Evolutionary conservation across 2,113 vertebrate genomes (phyloP).

Genomic region (Rhodinocichla rosea): DNA sequence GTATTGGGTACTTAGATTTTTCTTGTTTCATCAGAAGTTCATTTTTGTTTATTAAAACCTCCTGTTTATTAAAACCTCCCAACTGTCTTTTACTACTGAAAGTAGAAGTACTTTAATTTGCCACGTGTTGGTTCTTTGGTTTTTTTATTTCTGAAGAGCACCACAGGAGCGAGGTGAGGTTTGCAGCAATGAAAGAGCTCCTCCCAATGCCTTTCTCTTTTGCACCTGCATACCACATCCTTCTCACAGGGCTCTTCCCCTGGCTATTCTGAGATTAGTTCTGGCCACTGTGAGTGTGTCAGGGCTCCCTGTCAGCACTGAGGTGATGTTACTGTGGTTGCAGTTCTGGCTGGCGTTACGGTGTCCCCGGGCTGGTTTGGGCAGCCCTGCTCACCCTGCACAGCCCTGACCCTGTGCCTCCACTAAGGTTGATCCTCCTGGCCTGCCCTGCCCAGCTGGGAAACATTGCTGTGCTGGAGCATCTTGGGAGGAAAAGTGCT

Average conservation of each 20-base stretch:
- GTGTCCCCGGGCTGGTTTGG: not conserved
- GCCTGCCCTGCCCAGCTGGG: not conserved
- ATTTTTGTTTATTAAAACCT: not conserved
- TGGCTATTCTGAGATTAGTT: not conserved
- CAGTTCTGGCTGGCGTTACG: not conserved
- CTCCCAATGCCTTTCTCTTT: not conserved
- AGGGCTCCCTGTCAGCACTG: not conserved
- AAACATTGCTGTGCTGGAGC: not conserved
- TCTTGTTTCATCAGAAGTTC: not conserved
- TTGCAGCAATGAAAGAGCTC: not conserved
- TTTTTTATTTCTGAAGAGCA: not conserved
- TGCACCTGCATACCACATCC: rapidly evolving
- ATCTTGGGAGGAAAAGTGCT: not conserved
- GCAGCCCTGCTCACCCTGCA: not conserved
- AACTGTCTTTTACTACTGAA: not conserved
- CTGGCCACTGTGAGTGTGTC: not conserved
- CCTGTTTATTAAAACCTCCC: rapidly evolving
- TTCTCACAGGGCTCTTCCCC: not conserved
- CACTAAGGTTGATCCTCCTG: not conserved
- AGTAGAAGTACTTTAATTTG: not conserved
- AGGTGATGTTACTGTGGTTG: not conserved
- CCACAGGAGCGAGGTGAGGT: not conserved
- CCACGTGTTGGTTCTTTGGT: not conserved
- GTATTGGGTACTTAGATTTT: not conserved
- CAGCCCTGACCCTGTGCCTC: not conserved